Percentiles rank a stretch among this genome's conserved stretches.
These are phyloP conservation scores for Proteles cristata DNA, from an alignment of 2,113 vertebrate genomes.

Conservation along the genomic window DNA sequence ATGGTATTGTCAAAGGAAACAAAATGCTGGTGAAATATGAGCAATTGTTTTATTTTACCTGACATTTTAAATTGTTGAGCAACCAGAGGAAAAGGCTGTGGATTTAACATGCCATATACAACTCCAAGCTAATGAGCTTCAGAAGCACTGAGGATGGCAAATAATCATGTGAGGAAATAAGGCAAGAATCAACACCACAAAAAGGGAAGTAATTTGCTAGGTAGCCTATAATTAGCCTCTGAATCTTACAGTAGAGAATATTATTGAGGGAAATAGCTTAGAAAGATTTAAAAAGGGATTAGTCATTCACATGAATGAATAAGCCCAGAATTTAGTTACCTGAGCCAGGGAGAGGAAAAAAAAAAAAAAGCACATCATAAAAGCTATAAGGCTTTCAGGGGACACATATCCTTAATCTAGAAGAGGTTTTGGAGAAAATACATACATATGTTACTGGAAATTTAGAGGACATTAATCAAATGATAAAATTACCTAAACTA, in stretches of 20 bases:
- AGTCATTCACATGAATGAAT: conserved; percentile 70
- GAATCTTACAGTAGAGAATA: conserved; percentile 58
- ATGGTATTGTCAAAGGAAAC: not conserved
- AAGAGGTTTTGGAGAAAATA: not conserved
- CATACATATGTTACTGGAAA: not conserved
- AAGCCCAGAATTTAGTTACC: conserved; percentile 65
- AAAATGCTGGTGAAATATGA: not conserved
- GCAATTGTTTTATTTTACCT: not conserved
- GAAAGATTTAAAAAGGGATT: conserved; percentile 76
- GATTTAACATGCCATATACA: not conserved
- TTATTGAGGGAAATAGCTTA: conserved; percentile 69
- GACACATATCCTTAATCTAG: not conserved
- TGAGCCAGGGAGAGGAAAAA: not conserved
- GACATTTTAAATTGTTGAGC: conserved; percentile 19
- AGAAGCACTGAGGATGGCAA: not conserved
- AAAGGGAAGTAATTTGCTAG: conserved; percentile 70
- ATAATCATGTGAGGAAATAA: not conserved
- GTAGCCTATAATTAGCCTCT: conserved; percentile 71
- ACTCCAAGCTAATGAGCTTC: not conserved
- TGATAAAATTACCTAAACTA: not conserved
- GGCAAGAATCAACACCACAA: conserved; percentile 42
- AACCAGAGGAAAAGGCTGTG: not conserved
- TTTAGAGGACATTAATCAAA: not conserved
- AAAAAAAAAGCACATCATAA: not conserved
- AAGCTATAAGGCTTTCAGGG: not conserved